A percentile compares a stretch with the other conserved stretches of the same genome.
Conservation (phyloP, 2,888 invertebrate species). For the Acrobasis repandana region DNA sequence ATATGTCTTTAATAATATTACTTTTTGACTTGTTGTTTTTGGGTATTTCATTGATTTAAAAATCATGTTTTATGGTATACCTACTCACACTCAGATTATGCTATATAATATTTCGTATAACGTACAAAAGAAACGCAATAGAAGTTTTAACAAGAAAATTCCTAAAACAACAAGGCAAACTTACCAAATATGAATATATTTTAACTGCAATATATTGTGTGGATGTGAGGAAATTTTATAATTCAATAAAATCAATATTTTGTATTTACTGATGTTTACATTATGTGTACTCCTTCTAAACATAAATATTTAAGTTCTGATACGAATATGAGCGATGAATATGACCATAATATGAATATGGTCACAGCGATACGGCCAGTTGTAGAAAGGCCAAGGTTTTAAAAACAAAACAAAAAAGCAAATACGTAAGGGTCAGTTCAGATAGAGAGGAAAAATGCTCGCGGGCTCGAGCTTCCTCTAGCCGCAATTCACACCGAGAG, state of each 20-base stretch:
- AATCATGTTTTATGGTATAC: neutral
- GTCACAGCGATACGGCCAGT: too few species aligned
- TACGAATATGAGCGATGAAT: too few species aligned
- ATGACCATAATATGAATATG: too few species aligned
- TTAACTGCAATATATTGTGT: slow-evolving; percentile 25
- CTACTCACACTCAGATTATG: too few species aligned
- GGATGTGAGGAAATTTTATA: slow-evolving; percentile 38
- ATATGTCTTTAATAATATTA: neutral
- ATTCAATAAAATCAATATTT: slow-evolving; percentile 37
- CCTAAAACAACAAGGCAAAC: neutral
- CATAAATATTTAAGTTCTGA: too few species aligned
- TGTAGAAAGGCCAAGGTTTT: too few species aligned
- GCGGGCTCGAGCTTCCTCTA: too few species aligned
- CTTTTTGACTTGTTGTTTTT: neutral
- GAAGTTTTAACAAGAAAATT: neutral
- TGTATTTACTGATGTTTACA: slow-evolving; percentile 34
- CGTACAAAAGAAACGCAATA: neutral
- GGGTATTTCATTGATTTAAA: neutral
- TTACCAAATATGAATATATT: slow-evolving; percentile 7
- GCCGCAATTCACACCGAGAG: too few species aligned
- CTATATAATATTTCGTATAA: neutral
- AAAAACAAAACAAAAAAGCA: too few species aligned
- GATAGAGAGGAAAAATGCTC: too few species aligned
- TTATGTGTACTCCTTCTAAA: slow-evolving; percentile 10
- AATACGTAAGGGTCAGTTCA: too few species aligned